Evolutionary conservation across 2,888 invertebrate species (phyloP).

Genomic region (Teinopalpus imperialis): DNA sequence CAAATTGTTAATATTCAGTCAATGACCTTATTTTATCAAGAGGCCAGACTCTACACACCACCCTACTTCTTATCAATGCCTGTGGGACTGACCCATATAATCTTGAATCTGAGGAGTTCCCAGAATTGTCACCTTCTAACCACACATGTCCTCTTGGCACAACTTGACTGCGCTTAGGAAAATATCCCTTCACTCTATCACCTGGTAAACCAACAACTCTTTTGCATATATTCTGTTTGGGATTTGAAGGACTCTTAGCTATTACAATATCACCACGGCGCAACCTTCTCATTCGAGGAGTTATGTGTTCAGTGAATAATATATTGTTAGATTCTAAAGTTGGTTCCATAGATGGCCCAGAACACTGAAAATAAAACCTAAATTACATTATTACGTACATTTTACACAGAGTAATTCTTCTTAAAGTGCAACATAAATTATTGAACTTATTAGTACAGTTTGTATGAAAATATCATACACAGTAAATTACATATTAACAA

Average conservation of each 20-base stretch:
- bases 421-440: too few relatives aligned
- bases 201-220: constrained; percentile 90
- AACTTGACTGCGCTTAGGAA: constrained; percentile 68
- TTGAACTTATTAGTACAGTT: too few relatives aligned
- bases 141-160: constrained; percentile 94
- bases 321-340: constrained; percentile 91
- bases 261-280: constrained; percentile 93
- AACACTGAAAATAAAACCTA: constrained; percentile 84
- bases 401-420: too few relatives aligned
- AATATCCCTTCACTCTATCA: constrained; percentile 82
- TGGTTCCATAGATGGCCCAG: constrained; percentile 97
- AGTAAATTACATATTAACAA: not conserved
- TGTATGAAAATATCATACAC: not conserved
- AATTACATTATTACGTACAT: too few relatives aligned
- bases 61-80: constrained; percentile 91
- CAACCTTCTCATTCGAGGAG: constrained; percentile 83
- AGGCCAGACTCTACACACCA: constrained; percentile 91
- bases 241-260: constrained; percentile 90
- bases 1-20: too few relatives aligned
- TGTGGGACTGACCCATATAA: constrained; percentile 94
- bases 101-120: constrained; percentile 93
- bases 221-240: constrained; percentile 92
- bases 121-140: constrained; percentile 94
- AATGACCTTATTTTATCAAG: constrained; percentile 71
- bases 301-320: constrained; percentile 90